Evolutionary conservation across 2,888 invertebrate species (phyloP).

Genomic region (Rhamphomyia laevipes): DNA sequence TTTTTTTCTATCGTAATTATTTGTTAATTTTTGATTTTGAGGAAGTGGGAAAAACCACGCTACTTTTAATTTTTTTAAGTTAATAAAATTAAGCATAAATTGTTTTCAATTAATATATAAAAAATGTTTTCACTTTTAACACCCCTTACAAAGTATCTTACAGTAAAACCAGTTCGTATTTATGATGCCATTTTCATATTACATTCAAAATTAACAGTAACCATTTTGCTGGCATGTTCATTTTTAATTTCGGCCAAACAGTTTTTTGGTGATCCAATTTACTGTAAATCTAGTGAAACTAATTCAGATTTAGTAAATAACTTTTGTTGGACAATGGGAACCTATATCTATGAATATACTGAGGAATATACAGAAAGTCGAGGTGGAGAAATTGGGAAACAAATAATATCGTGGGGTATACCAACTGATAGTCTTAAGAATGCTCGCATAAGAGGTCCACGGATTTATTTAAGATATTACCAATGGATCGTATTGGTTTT

Average conservation of each 20-base stretch:
- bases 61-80: too few species aligned
- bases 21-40: too few species aligned
- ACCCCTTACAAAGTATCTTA: not conserved
- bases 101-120: not conserved
- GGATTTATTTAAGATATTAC: conserved; percentile 31
- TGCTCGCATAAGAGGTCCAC: conserved; percentile 25
- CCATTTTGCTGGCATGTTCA: not conserved
- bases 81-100: too few species aligned
- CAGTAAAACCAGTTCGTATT: not conserved
- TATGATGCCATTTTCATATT: not conserved
- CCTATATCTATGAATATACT: conserved; percentile 40
- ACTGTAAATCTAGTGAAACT: conserved; percentile 49
- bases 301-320: conserved; percentile 54
- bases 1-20: too few species aligned
- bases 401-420: conserved; percentile 40
- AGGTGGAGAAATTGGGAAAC: conserved; percentile 1
- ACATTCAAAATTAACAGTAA: not conserved
- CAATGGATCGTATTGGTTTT: conserved; percentile 34
- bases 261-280: conserved; percentile 65
- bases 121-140: not conserved
- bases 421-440: conserved; percentile 34
- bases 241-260: not conserved
- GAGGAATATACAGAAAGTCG: conserved; percentile 4
- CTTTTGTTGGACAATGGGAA: conserved; percentile 71
- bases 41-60: too few species aligned